Base-by-base conservation (phyloP, 2,888 invertebrate species). In the Coecobrya sp. region DNA sequence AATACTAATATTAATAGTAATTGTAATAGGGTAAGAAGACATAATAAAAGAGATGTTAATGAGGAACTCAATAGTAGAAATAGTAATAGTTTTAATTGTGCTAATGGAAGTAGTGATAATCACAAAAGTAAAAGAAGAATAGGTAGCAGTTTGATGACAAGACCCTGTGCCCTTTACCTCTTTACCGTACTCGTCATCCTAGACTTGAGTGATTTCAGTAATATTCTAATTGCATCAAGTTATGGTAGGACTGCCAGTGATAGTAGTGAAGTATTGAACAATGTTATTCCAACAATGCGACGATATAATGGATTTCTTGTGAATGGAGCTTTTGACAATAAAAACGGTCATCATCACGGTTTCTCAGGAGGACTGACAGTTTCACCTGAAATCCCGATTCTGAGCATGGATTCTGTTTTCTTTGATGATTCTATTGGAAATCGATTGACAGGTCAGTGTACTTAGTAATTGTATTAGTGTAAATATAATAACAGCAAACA, bases 371-470 rank as follows among this genome's bases (percentile, higher is more conserved):
- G 82, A 59, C 59, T 92, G 88, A 92, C 92, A 90, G 76, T 59
- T 87, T 81, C 70, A 49, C 85, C 76, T 62, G 86, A 79, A 52
- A n/a, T 62, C 27, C 91, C 91, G 27, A 82, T 70, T 73, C 82
- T 92, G 42, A 84, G 76, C 76, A 92, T 92, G 92, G 92, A 88
- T 19, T 84, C 92, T 11, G 82, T 91, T 73, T 92, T 92, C 55
- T 55, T 91, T 81, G 82, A 87, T 68, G 52, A 91, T 19, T 79
- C 90, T 62, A 22, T 85, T 70, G 84, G 76, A 88, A 85, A 92
- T 52, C 82, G 19, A 84, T 85, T 92, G 92, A 88, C 92, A 92
- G 92, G 92, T 92, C 88, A 92, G 92, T 92, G 88, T 76, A 87
- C 87, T 92, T 86, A 2, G 10, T 10, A 11, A 68, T 13, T 27